These are phyloP conservation scores for Indicator indicator DNA, from an alignment of 2,113 vertebrate genomes.

Conservation along the genomic window DNA sequence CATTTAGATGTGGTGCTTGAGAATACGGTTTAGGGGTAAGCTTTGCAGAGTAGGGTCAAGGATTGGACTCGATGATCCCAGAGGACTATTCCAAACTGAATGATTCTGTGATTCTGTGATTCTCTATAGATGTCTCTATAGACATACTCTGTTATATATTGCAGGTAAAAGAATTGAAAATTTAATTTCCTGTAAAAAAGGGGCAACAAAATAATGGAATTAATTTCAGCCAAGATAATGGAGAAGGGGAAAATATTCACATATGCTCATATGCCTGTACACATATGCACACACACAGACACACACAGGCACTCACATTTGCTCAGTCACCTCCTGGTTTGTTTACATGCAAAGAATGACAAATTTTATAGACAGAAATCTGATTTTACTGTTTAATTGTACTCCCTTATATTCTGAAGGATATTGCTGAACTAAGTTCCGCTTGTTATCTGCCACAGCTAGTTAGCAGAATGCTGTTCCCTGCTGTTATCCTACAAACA, in stretches of 20 bases:
- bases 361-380: neutral
- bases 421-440: neutral
- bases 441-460: neutral
- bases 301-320: neutral
- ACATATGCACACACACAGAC: neutral
- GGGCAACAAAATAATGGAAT: neutral
- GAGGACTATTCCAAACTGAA: too few species aligned
- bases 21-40: too few species aligned
- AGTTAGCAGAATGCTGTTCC: neutral
- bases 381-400: neutral
- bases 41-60: too few species aligned
- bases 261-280: fast-evolving
- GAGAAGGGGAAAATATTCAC: neutral
- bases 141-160: neutral
- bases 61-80: too few species aligned
- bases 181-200: neutral
- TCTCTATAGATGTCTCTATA: neutral
- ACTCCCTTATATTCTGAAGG: neutral
- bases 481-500: neutral
- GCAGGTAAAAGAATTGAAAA: neutral
- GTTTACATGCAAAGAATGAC: neutral
- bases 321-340: fast-evolving
- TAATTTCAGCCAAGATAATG: neutral
- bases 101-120: too few species aligned
- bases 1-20: too few species aligned